phyloP scores from a whole-genome alignment of 2,888 invertebrate species.

The Pecten maximus region DNA sequence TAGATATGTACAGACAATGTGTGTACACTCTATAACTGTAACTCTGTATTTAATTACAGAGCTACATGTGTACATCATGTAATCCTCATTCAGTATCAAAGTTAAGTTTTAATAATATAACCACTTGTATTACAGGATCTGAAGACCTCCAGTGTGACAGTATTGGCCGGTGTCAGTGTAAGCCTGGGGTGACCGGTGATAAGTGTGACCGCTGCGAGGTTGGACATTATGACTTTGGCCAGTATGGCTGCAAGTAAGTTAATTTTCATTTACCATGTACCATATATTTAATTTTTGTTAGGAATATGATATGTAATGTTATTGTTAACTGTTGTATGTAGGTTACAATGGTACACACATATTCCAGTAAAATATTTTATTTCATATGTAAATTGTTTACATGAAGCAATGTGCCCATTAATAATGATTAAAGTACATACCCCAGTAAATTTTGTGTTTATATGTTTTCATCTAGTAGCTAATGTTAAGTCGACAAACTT shows the following conservation, averaged over 20 bases:
- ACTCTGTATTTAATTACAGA: constrained; percentile 60
- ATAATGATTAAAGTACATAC: no score
- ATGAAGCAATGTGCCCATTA: no score
- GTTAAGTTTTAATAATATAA: not conserved
- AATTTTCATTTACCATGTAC: not conserved
- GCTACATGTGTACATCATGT: constrained; percentile 88
- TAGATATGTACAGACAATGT: not conserved
- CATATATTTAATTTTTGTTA: not conserved
- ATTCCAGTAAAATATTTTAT: no score
- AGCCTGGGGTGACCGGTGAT: constrained; percentile 96
- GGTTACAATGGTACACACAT: no score
- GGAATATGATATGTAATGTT: no score
- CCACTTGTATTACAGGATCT: constrained; percentile 84
- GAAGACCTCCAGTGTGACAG: constrained; percentile 94
- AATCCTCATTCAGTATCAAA: constrained; percentile 92
- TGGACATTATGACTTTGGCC: constrained; percentile 95
- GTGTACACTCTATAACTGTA: not conserved
- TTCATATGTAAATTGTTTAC: no score
- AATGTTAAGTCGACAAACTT: no score
- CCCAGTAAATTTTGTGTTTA: no score
- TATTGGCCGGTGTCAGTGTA: constrained; percentile 96
- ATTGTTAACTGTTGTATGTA: no score
- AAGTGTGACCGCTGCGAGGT: constrained; percentile 94
- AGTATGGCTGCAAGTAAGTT: constrained; percentile 89
- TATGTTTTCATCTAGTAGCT: no score